phyloP scores from a whole-genome alignment of 2,888 invertebrate species.

The Alviniconcha strummeri region DNA sequence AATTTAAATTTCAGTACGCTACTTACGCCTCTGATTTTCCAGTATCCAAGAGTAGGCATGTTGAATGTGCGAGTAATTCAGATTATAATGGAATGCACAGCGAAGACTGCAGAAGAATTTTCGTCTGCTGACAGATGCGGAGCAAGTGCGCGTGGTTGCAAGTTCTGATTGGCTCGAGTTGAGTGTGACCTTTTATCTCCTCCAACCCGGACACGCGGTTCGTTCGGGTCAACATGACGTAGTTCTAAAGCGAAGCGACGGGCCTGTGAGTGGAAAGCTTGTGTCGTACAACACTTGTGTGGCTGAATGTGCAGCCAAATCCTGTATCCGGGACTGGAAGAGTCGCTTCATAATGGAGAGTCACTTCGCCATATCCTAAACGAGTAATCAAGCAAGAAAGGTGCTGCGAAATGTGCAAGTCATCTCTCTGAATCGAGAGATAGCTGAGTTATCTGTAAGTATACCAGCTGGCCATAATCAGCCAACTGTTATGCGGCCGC shows the following conservation, averaged over 20 bases:
- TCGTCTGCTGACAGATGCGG: not conserved
- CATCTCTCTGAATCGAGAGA: no score
- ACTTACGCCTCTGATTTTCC: conserved; percentile 49
- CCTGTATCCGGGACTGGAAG: not conserved
- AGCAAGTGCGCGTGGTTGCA: not conserved
- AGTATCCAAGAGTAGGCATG: conserved; percentile 41
- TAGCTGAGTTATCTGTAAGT: no score
- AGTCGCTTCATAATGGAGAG: no score
- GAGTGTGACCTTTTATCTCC: not conserved
- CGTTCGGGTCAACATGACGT: not conserved
- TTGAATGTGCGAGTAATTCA: not conserved
- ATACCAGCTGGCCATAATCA: no score
- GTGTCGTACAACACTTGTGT: not conserved
- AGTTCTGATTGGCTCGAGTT: not conserved
- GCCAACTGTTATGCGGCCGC: no score
- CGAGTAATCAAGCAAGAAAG: no score
- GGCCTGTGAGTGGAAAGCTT: no score
- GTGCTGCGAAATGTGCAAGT: no score
- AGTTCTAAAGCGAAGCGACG: not conserved
- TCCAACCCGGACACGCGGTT: conserved; percentile 1
- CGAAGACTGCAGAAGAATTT: not conserved
- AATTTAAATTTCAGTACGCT: not conserved
- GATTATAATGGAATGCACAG: not conserved
- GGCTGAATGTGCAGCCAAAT: not conserved
- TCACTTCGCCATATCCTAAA: no score